These are phyloP conservation scores for Mallateleia sp. DNA, from an alignment of 2,888 invertebrate genomes.

Conservation along the genomic window DNA sequence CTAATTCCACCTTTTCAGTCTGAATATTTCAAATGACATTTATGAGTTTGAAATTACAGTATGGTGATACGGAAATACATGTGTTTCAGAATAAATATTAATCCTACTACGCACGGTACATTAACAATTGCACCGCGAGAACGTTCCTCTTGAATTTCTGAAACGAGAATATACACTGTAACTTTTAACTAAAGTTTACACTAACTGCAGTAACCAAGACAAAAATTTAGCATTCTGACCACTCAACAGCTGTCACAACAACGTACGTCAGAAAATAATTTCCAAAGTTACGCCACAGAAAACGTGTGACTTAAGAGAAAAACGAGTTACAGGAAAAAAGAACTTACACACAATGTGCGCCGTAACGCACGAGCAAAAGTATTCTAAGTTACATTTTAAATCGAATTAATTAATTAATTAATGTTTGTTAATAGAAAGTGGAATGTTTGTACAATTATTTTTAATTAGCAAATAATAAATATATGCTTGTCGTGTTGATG, in stretches of 20 bases:
- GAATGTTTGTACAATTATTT: too few species aligned
- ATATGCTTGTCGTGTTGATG: too few species aligned
- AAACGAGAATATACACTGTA: slow-evolving; percentile 26
- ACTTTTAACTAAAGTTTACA: slow-evolving; percentile 19
- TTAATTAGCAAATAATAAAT: too few species aligned
- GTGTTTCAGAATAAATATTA: slow-evolving; percentile 17
- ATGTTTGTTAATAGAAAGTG: too few species aligned
- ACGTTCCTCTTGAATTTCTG: slow-evolving; percentile 30
- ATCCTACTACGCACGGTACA: not conserved
- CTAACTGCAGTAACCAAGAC: slow-evolving; percentile 25
- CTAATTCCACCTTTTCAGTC: not conserved
- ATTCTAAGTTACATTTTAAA: too few species aligned
- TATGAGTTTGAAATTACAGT: not conserved
- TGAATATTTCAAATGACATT: not conserved
- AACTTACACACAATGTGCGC: too few species aligned
- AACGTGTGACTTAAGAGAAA: not conserved
- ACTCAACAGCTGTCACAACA: slow-evolving; percentile 2
- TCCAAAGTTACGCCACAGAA: not conserved
- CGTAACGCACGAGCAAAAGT: too few species aligned
- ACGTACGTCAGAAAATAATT: slow-evolving; percentile 11
- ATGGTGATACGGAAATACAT: not conserved
- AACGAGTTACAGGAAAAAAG: too few species aligned
- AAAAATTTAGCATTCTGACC: not conserved
- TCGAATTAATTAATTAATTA: too few species aligned
- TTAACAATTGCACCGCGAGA: not conserved